These are phyloP conservation scores for Labia minor DNA, from an alignment of 2,888 invertebrate species.

Conservation along the genomic window DNA sequence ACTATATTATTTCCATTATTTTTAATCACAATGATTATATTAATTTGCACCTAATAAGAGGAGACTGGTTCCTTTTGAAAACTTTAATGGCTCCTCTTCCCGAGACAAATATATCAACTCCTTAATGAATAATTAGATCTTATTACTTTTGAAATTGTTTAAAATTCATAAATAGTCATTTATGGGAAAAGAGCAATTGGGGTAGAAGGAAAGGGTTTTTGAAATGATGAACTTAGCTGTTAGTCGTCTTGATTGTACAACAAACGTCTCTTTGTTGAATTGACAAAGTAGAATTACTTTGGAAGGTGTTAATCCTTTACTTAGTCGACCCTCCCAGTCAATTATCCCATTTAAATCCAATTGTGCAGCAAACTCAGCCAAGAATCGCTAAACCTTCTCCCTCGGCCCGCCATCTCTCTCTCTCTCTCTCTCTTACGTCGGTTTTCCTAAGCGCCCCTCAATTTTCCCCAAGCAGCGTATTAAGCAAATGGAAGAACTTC, in stretches of 20 bases:
- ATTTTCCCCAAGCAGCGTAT: slow-evolving; percentile 15
- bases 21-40: background rate
- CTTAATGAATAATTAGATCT: too few species aligned
- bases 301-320: background rate
- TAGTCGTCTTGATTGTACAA: too few species aligned
- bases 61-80: background rate
- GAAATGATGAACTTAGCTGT: too few species aligned
- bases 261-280: background rate
- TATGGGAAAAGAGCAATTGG: background rate
- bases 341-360: slow-evolving; percentile 25
- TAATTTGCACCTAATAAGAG: background rate
- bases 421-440: too few species aligned
- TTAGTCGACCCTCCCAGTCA: slow-evolving; percentile 18
- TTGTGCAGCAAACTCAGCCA: slow-evolving; percentile 21
- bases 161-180: background rate
- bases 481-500: slow-evolving; percentile 19
- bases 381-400: background rate
- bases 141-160: background rate
- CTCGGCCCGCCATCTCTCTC: background rate
- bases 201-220: too few species aligned
- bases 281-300: background rate
- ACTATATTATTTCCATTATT: background rate
- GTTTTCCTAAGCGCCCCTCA: too few species aligned
- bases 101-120: too few species aligned
- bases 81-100: background rate